phyloP scores from a whole-genome alignment of 2,113 vertebrate species.

The Vulpes lagopus region DNA sequence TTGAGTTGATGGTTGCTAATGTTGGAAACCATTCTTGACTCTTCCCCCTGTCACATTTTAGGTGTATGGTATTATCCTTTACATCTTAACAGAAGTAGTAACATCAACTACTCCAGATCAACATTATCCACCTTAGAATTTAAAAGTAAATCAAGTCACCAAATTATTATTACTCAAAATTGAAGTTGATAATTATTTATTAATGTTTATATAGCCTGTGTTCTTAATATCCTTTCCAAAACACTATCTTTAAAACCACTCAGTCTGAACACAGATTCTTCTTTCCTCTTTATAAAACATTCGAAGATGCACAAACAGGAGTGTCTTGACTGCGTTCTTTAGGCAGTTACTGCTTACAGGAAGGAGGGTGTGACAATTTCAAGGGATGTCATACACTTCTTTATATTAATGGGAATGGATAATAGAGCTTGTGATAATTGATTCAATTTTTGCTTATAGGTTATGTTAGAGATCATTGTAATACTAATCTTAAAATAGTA shows the following conservation, averaged over 20 bases:
- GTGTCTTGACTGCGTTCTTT: neutral
- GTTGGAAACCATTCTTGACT: neutral
- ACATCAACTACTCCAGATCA: neutral
- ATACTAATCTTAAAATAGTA: neutral
- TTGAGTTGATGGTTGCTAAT: neutral
- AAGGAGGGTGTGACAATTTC: neutral
- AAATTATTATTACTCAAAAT: conserved; percentile 24
- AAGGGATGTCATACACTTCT: neutral
- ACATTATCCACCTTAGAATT: neutral
- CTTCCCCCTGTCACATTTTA: neutral
- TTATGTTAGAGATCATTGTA: neutral
- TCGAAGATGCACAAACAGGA: neutral
- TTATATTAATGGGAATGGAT: neutral
- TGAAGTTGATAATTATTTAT: conserved; percentile 1
- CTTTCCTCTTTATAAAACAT: conserved; percentile 10
- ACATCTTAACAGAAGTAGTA: neutral
- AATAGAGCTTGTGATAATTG: neutral
- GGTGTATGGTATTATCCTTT: neutral
- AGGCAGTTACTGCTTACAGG: neutral
- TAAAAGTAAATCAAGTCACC: neutral
- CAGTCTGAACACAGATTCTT: neutral
- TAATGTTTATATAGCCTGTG: neutral
- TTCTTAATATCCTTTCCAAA: neutral
- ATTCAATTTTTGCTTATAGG: neutral
- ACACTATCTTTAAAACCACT: neutral